Percentiles rank a stretch among this genome's conserved stretches.
phyloP scores from a whole-genome alignment of 2,888 invertebrate genomes.

The Calameuta idolon region DNA sequence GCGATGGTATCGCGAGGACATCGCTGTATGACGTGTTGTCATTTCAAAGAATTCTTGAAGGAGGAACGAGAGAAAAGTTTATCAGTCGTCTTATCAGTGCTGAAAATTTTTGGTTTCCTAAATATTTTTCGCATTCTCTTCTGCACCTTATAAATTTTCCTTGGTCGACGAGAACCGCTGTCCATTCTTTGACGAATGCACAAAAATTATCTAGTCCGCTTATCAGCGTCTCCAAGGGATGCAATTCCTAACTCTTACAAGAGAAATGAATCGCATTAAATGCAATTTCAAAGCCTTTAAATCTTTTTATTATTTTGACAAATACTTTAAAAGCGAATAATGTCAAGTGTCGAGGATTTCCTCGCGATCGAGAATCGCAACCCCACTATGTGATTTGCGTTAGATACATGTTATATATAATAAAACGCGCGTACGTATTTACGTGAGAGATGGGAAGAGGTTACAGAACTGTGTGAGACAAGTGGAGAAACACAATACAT shows the following conservation, averaged over 20 bases:
- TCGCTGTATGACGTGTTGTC: conserved; percentile 14
- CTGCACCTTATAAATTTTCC: neutral
- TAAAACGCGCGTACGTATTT: neutral
- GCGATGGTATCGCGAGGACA: conserved; percentile 37
- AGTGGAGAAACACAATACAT: conserved; percentile 26
- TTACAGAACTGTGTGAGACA: neutral
- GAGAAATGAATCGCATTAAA: neutral
- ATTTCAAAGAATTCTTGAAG: neutral
- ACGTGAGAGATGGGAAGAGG: neutral
- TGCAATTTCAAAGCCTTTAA: neutral
- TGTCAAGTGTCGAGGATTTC: conserved; percentile 20
- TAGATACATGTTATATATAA: conserved; percentile 30
- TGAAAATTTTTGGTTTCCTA: neutral
- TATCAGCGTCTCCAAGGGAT: neutral
- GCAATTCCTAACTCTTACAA: neutral
- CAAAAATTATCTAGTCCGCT: neutral
- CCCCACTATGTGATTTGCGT: conserved; percentile 40
- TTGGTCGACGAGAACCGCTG: neutral
- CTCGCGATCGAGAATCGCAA: conserved; percentile 43
- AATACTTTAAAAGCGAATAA: neutral
- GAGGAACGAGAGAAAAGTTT: neutral
- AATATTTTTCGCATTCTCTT: no score
- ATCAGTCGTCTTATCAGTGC: neutral
- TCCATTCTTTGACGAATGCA: neutral
- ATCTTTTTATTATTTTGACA: neutral